Conservation (phyloP, 2,888 invertebrate species). For the Tachystola acroxantha region DNA sequence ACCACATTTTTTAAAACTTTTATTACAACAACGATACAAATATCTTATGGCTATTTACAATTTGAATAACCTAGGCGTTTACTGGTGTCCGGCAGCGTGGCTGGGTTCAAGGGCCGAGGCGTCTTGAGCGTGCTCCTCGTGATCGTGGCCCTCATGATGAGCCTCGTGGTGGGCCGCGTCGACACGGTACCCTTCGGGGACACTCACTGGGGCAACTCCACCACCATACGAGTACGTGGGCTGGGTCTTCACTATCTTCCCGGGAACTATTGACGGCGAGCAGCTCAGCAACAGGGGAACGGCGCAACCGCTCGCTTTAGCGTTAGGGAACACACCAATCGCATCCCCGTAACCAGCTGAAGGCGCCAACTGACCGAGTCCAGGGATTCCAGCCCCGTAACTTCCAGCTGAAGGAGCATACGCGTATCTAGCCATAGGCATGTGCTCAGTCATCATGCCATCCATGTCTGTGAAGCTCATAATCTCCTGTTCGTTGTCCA, state of each 20-base stretch:
- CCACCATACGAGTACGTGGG: constrained; percentile 21
- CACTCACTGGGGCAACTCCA: constrained; percentile 5
- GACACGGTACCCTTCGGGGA: constrained; percentile 33
- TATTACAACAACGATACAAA: neutral
- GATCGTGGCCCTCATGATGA: constrained; percentile 22
- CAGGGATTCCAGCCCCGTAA: constrained; percentile 9
- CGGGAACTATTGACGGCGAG: constrained; percentile 52
- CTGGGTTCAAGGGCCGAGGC: neutral
- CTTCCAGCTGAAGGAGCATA: constrained; percentile 19
- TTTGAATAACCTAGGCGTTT: neutral
- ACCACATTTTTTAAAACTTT: neutral
- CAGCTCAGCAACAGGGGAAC: constrained; percentile 62
- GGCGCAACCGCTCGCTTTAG: constrained; percentile 46
- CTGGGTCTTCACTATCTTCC: constrained; percentile 37
- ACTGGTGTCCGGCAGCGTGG: neutral
- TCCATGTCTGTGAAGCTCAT: constrained; percentile 52
- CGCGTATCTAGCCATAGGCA: constrained; percentile 40
- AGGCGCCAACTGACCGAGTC: constrained; percentile 17
- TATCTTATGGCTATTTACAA: neutral
- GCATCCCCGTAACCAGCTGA: constrained; percentile 27
- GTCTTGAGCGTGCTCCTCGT: constrained; percentile 20
- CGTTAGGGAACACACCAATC: constrained; percentile 54
- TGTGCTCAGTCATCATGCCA: constrained; percentile 31
- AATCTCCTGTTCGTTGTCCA: constrained; percentile 35
- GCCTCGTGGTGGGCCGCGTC: constrained; percentile 28